phyloP scores from a whole-genome alignment of 1,140 invertebrate genomes.

The Leptopilina boulardi region DNA sequence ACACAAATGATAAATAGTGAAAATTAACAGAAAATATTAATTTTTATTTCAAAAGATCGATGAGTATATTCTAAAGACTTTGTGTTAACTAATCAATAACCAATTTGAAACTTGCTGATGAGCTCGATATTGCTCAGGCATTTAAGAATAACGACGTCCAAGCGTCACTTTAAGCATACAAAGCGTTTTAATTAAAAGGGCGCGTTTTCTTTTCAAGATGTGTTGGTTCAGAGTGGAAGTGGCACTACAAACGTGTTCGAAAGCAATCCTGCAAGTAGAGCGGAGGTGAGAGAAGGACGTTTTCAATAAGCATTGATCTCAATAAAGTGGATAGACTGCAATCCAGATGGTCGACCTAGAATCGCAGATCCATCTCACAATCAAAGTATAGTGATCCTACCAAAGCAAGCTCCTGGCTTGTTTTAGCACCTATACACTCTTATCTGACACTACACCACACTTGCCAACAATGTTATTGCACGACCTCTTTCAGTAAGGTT shows the following conservation, averaged over 20 bases:
- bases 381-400: background rate
- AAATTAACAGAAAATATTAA: background rate
- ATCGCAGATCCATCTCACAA: slow-evolving; percentile 44
- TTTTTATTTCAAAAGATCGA: background rate
- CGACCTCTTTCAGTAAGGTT: background rate
- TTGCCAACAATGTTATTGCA: slow-evolving; percentile 6
- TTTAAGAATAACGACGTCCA: slow-evolving; percentile 17
- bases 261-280: slow-evolving; percentile 35
- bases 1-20: background rate
- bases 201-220: slow-evolving; percentile 39
- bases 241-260: slow-evolving; percentile 35
- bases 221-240: background rate
- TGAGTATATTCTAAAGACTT: background rate
- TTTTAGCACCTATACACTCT: slow-evolving; percentile 9
- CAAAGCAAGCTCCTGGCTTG: background rate
- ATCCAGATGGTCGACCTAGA: slow-evolving; percentile 13
- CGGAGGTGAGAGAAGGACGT: background rate
- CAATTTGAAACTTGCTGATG: slow-evolving; percentile 51
- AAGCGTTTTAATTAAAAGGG: slow-evolving; percentile 53
- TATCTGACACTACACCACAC: background rate
- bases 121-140: slow-evolving; percentile 39
- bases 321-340: slow-evolving; percentile 51
- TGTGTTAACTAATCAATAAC: slow-evolving; percentile 50
- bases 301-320: slow-evolving; percentile 51
- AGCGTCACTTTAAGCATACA: slow-evolving; percentile 38